phyloP scores from a whole-genome alignment of 2,797 vertebrate species.

The Odontamblyopus lacepedii region DNA sequence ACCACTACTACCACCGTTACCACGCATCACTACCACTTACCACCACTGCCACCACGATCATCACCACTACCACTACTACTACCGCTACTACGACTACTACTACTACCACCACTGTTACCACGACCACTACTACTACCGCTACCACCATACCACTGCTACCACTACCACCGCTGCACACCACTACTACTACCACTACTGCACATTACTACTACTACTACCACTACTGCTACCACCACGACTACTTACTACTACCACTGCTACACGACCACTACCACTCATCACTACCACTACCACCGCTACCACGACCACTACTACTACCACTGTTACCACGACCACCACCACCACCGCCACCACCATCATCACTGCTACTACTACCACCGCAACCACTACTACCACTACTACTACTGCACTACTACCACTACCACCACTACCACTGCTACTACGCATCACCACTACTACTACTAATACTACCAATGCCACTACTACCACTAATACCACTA shows the following conservation, averaged over 20 bases:
- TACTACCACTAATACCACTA: not conserved
- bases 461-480: not conserved
- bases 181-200: not conserved
- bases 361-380: not conserved
- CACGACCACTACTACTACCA: not conserved
- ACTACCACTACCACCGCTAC: too few species aligned
- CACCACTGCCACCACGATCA: not conserved
- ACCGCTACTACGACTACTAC: not conserved
- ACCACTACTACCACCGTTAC: not conserved
- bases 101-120: fast-evolving
- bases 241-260: not conserved
- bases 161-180: not conserved
- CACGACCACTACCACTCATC: not conserved
- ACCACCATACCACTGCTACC: not conserved
- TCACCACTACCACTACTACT: not conserved
- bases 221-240: not conserved
- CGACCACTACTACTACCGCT: not conserved
- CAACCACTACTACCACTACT: not conserved
- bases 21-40: too few species aligned
- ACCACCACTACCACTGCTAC: not conserved
- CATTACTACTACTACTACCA: not conserved
- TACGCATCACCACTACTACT: not conserved
- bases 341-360: too few species aligned
- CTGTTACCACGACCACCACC: too few species aligned
- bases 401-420: too few species aligned